Conservation (phyloP, 53 echinoderm and acorn worm genomes). For the Paracentrotus lividus region DNA sequence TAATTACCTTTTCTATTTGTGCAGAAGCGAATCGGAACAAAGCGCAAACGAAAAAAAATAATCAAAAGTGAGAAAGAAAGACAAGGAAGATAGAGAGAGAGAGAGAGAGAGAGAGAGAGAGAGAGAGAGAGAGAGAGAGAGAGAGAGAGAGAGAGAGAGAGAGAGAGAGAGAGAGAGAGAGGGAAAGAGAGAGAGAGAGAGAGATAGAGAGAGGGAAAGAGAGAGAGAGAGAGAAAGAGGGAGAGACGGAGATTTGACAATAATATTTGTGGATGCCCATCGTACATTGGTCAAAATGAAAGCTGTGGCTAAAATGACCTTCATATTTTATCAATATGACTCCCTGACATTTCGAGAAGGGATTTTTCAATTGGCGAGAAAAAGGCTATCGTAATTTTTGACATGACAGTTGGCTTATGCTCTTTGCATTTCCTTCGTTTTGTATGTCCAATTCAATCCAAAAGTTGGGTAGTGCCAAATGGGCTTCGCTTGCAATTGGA, state of each 20-base stretch:
- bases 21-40: not conserved
- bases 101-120: too few species aligned
- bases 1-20: not conserved
- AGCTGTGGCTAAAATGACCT: not conserved
- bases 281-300: not conserved
- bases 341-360: constrained; percentile 7
- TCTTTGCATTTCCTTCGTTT: not conserved
- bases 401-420: too few species aligned
- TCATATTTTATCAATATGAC: constrained; percentile 2
- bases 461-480: not conserved
- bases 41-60: not conserved
- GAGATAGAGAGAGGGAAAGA: too few species aligned
- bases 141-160: too few species aligned
- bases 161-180: too few species aligned
- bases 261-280: not conserved
- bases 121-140: too few species aligned
- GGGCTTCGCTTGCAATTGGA: not conserved
- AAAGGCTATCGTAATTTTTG: too few species aligned
- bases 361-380: not conserved
- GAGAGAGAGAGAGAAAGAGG: too few species aligned
- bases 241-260: not conserved
- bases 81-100: too few species aligned
- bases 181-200: too few species aligned
- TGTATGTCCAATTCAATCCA: not conserved
- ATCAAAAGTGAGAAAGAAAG: too few species aligned